Evolutionary conservation across 2,888 invertebrate genomes (phyloP).

Genomic region (Horisme vitalbata): DNA sequence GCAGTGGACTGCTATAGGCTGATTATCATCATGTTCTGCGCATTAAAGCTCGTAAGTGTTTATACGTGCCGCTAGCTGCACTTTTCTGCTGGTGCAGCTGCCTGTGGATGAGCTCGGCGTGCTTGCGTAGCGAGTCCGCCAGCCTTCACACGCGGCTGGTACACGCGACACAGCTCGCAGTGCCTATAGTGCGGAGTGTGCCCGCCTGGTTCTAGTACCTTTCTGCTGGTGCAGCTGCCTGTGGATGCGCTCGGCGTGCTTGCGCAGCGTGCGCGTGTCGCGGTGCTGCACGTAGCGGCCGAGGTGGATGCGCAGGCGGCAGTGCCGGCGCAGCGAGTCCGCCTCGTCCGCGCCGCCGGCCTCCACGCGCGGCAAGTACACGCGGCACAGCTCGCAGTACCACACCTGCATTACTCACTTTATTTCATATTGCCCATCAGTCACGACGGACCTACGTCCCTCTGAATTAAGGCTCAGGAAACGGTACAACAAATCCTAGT

Average conservation of each 20-base stretch:
- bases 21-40: too few species aligned
- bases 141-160: slow-evolving; percentile 84
- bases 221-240: slow-evolving; percentile 80
- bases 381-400: slow-evolving; percentile 91
- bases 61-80: too few species aligned
- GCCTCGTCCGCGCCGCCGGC: slow-evolving; percentile 76
- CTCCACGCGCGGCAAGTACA: slow-evolving; percentile 86
- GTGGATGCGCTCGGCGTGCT: slow-evolving; percentile 87
- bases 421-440: too few species aligned
- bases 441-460: too few species aligned
- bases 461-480: too few species aligned
- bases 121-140: slow-evolving; percentile 85
- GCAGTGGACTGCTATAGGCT: too few species aligned
- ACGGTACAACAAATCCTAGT: too few species aligned
- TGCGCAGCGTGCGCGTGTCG: slow-evolving; percentile 88
- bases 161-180: slow-evolving; percentile 91
- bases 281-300: slow-evolving; percentile 90
- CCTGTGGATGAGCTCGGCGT: slow-evolving; percentile 87
- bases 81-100: slow-evolving; percentile 79
- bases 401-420: slow-evolving; percentile 63
- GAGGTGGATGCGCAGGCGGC: slow-evolving; percentile 88
- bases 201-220: slow-evolving; percentile 49
- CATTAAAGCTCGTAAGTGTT: too few species aligned
- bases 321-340: slow-evolving; percentile 86
- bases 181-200: too few species aligned